Percentiles rank a stretch among this genome's conserved stretches.
phyloP scores from a whole-genome alignment of 2,113 vertebrate genomes.

The Campylomormyrus tamandua region DNA sequence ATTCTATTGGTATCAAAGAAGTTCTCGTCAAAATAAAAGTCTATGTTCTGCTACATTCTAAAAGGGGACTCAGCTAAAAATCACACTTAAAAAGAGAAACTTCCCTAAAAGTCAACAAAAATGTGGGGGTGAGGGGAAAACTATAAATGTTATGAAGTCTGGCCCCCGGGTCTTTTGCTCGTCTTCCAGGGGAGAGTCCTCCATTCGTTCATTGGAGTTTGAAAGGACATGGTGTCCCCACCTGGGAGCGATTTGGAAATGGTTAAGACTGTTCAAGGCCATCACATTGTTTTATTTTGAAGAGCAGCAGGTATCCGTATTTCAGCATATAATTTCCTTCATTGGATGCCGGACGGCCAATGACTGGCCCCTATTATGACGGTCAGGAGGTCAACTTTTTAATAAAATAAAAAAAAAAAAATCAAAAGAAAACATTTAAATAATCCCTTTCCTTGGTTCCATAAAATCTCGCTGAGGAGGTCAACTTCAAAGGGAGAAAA shows the following conservation, averaged over 20 bases:
- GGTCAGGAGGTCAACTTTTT: slow-evolving; percentile 45
- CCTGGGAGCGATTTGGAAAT: slow-evolving; percentile 62
- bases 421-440: not conserved
- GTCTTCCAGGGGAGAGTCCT: slow-evolving; percentile 62
- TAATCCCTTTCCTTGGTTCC: slow-evolving; percentile 23
- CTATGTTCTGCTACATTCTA: slow-evolving; percentile 85
- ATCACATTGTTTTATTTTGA: slow-evolving; percentile 63
- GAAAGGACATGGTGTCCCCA: slow-evolving; percentile 40
- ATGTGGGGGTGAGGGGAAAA: slow-evolving; percentile 35
- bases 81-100: slow-evolving; percentile 10
- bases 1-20: slow-evolving; percentile 80
- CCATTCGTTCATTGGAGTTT: slow-evolving; percentile 44
- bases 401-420: slow-evolving; percentile 18
- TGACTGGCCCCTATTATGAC: slow-evolving; percentile 53
- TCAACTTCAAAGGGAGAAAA: slow-evolving; percentile 38
- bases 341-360: slow-evolving; percentile 53
- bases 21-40: slow-evolving; percentile 62
- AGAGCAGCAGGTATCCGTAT: slow-evolving; percentile 73
- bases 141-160: slow-evolving; percentile 69
- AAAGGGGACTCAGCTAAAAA: slow-evolving; percentile 56
- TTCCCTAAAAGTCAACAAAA: slow-evolving; percentile 53
- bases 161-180: slow-evolving; percentile 47
- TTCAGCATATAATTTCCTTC: slow-evolving; percentile 51
- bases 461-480: slow-evolving; percentile 28
- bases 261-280: slow-evolving; percentile 73